Conservation (phyloP, 2,113 vertebrate genomes). For the Ictidomys tridecemlineatus region DNA sequence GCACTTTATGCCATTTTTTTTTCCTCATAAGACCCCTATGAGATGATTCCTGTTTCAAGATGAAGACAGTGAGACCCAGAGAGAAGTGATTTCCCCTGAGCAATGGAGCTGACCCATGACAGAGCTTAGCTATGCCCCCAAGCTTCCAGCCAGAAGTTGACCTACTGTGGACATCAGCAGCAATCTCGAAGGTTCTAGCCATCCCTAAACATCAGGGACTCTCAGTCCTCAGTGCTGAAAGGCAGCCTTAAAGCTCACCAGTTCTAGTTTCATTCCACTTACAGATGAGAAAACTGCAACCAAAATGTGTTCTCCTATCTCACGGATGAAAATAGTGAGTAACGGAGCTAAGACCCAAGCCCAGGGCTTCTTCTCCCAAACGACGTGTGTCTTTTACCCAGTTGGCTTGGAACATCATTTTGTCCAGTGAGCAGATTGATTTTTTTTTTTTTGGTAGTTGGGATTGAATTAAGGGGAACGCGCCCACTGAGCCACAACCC, state of each 20-base stretch:
- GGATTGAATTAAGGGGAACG: too few relatives aligned
- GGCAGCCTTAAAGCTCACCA: not conserved
- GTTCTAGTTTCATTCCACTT: not conserved
- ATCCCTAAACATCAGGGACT: not conserved
- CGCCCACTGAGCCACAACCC: too few relatives aligned
- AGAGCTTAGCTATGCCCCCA: not conserved
- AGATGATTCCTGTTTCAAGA: not conserved
- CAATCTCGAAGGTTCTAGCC: not conserved
- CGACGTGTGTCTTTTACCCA: not conserved
- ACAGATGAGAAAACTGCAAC: fast-evolving
- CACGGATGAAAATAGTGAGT: not conserved
- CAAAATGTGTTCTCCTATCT: not conserved
- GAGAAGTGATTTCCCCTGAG: not conserved
- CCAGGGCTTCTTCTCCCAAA: not conserved
- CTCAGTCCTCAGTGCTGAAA: not conserved
- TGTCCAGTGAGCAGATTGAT: too few relatives aligned
- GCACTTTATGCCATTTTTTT: not conserved
- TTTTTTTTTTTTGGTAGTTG: too few relatives aligned
- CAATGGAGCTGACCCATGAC: not conserved
- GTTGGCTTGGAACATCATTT: not conserved
- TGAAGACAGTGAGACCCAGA: not conserved
- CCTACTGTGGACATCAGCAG: not conserved
- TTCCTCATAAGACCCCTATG: not conserved
- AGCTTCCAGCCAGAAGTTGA: not conserved
- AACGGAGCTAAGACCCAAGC: not conserved